Base-by-base conservation (phyloP, 2,797 vertebrate genomes). In the Ataeniobius toweri region DNA sequence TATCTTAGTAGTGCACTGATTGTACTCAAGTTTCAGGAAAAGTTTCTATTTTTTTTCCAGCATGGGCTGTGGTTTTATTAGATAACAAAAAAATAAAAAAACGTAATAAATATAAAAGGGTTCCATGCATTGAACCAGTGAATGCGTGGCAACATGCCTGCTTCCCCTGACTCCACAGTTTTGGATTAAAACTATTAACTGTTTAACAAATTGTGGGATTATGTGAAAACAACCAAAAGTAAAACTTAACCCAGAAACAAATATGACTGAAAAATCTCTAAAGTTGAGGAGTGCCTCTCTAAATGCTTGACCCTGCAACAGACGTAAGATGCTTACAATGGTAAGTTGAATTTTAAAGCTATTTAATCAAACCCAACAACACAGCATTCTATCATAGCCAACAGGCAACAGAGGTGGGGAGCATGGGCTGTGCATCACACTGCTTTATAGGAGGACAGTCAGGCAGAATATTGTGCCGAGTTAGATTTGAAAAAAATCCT, bases 401-500 rank as follows among this genome's bases (percentile, higher is more conserved):
- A 82, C 81, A 78, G 78, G 87, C 22, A 71, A 82, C 76, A 46
- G 80, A 75, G 71, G 36, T 26, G 44, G 26, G 53, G 36, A 68
- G 74, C 70, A 74, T 39, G 80, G 74, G 46, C 80, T 76, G 81
- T 86, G 90, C 65, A 83, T 87, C 83, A 76, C 86, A 53, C 77
- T 82, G 80, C 80, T 91, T 89, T 89, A 88, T 83, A 65, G 80
- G 80, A 80, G 86, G 87, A 81, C 86, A 88, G 88, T 84, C 87
- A 84, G 79, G 84, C 79, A 69, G 79, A 65, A 55, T 78, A 85
- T 83, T 84, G 84, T 89, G 88, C 80, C 86, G 79, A 80, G 86
- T 56, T 77, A 82, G 85, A 90, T 89, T 83, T 80, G 79, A 83
- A 7, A 5, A 87, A 68, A 83, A 88, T 85, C 63, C 2, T 5